These are phyloP conservation scores for Diloba caeruleocephala DNA, from an alignment of 2,888 invertebrate species.

Conservation along the genomic window DNA sequence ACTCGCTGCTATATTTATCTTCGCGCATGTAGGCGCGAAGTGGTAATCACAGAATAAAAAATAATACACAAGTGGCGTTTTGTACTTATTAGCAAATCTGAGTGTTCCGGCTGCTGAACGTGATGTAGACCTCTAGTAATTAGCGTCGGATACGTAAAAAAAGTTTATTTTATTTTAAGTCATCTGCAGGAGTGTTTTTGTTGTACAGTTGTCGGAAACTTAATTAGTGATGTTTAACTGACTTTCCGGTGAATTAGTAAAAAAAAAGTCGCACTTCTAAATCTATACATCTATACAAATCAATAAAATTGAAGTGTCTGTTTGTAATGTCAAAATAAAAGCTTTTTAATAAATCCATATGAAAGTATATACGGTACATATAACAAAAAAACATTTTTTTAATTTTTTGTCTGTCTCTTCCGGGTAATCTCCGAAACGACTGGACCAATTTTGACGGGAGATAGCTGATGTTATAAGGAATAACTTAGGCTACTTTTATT, in stretches of 20 bases:
- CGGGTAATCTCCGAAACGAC: too few species aligned
- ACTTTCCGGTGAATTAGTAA: not conserved
- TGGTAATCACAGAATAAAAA: conserved; percentile 74
- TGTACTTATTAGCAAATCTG: conserved; percentile 72
- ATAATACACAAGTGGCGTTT: conserved; percentile 69
- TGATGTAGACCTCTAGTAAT: conserved; percentile 62
- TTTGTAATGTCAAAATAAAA: too few species aligned
- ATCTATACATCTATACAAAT: too few species aligned
- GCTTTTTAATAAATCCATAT: too few species aligned
- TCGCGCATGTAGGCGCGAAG: conserved; percentile 81
- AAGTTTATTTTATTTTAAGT: conserved; percentile 44
- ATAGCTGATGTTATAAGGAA: too few species aligned
- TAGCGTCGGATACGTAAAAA: conserved; percentile 57
- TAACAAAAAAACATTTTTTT: too few species aligned
- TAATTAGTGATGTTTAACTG: conserved; percentile 2
- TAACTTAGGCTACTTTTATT: too few species aligned
- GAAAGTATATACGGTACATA: too few species aligned
- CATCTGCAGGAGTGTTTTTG: conserved; percentile 26
- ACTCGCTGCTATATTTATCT: conserved; percentile 83
- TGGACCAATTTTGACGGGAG: too few species aligned
- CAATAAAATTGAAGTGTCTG: too few species aligned
- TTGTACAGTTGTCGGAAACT: conserved; percentile 13
- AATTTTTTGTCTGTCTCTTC: too few species aligned
- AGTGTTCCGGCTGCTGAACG: conserved; percentile 71
- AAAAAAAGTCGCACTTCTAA: not conserved